Conservation (phyloP, 1,140 invertebrate species). For the Pectinophora gossypiella region DNA sequence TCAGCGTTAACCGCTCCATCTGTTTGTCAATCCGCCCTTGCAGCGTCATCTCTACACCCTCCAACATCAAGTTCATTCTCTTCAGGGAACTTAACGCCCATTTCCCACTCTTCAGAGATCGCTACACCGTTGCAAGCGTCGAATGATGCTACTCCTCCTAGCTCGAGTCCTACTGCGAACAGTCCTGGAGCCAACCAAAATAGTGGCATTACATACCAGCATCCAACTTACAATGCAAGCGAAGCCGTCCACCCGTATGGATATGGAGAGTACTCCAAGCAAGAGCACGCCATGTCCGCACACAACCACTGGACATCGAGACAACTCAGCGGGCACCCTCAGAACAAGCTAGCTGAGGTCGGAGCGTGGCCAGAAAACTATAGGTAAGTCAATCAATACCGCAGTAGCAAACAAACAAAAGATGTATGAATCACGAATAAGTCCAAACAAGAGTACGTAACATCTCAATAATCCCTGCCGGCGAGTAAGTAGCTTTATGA, state of each 20-base stretch:
- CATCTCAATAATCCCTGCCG: slow-evolving; percentile 45
- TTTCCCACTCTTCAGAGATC: slow-evolving; percentile 65
- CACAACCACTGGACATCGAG: slow-evolving; percentile 66
- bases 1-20: slow-evolving; percentile 55
- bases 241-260: slow-evolving; percentile 61
- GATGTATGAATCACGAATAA: slow-evolving; percentile 10
- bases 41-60: slow-evolving; percentile 58
- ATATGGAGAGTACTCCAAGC: slow-evolving; percentile 66
- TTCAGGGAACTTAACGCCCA: slow-evolving; percentile 57
- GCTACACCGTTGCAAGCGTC: slow-evolving; percentile 54
- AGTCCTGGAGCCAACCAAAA: slow-evolving; percentile 54
- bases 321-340: slow-evolving; percentile 55
- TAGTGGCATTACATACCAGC: slow-evolving; percentile 54
- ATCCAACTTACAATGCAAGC: slow-evolving; percentile 54
- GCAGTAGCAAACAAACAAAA: slow-evolving; percentile 12
- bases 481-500: slow-evolving; percentile 48
- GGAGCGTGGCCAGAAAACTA: slow-evolving; percentile 73
- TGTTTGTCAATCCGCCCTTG: slow-evolving; percentile 66
- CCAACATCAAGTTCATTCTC: slow-evolving; percentile 60
- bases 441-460: slow-evolving; percentile 9
- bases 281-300: slow-evolving; percentile 61
- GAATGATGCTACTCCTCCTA: slow-evolving; percentile 57
- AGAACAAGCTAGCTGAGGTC: slow-evolving; percentile 70
- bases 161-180: slow-evolving; percentile 53
- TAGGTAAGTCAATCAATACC: slow-evolving; percentile 51